A percentile compares a stretch with the other conserved stretches of the same genome.
phyloP scores from a whole-genome alignment of 2,113 vertebrate species.

The Dunckerocampus dactyliophorus region DNA sequence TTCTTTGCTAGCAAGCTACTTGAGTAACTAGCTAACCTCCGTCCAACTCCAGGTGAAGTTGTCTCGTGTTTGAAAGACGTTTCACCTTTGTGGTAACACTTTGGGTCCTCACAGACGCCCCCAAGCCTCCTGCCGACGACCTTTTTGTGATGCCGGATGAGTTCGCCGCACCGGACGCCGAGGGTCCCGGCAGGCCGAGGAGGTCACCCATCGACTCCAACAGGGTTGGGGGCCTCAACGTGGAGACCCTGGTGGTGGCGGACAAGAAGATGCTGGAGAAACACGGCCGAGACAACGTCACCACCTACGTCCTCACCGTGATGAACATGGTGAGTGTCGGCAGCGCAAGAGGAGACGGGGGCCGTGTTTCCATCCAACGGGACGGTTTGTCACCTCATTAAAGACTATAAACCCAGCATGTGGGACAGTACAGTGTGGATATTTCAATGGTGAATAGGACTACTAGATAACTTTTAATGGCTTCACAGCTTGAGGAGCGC shows the following conservation, averaged over 20 bases:
- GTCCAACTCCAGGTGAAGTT: too few relatives aligned
- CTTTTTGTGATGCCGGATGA: constrained; percentile 80
- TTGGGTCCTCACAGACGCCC: constrained; percentile 73
- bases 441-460: too few relatives aligned
- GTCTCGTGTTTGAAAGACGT: too few relatives aligned
- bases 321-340: constrained; percentile 91
- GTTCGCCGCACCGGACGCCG: constrained; percentile 60
- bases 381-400: too few relatives aligned
- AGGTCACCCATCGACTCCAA: constrained; percentile 82
- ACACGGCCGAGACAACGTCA: constrained; percentile 90
- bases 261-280: constrained; percentile 97
- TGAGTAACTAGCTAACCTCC: too few relatives aligned
- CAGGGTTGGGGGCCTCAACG: constrained; percentile 81
- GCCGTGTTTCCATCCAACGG: neutral
- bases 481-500: too few relatives aligned
- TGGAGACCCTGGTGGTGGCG: constrained; percentile 96
- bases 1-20: too few relatives aligned
- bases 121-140: constrained; percentile 79
- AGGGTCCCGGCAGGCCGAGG: constrained; percentile 72
- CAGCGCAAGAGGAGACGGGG: neutral
- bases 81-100: too few relatives aligned
- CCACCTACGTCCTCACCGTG: constrained; percentile 93
- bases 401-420: too few relatives aligned
- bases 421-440: too few relatives aligned
- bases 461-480: too few relatives aligned